Conservation (phyloP, 1,140 invertebrate species). For the Dreissena polymorpha region DNA sequence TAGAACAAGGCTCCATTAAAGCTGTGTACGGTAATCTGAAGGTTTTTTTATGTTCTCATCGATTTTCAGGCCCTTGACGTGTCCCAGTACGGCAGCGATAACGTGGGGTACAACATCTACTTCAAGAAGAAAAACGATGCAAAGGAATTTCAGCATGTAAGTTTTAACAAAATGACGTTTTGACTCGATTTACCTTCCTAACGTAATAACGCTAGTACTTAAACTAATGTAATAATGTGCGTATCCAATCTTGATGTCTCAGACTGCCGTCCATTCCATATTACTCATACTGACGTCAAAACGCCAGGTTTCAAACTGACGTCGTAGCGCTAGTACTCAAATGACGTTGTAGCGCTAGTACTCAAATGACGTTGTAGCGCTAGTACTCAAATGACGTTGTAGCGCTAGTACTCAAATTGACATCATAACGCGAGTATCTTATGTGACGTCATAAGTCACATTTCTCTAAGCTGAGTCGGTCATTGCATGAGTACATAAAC, state of each 20-base stretch:
- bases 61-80: slow-evolving; percentile 38
- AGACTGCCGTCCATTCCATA: background rate
- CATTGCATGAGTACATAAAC: no score
- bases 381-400: no score
- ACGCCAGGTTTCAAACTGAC: no score
- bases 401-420: no score
- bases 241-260: background rate
- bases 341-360: no score
- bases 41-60: background rate
- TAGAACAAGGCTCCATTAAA: no score
- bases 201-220: background rate
- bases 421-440: no score
- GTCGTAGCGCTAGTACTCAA: no score
- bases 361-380: no score
- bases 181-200: background rate
- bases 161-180: background rate
- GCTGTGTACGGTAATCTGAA: no score
- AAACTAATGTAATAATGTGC: background rate
- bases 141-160: slow-evolving; percentile 37
- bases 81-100: slow-evolving; percentile 28
- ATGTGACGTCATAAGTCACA: no score
- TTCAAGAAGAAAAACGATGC: slow-evolving; percentile 25
- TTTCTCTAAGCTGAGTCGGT: no score
- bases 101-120: slow-evolving; percentile 49
- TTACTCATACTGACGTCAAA: background rate